phyloP scores from a whole-genome alignment of 2,888 invertebrate species.

The Phyllotreta striolata region DNA sequence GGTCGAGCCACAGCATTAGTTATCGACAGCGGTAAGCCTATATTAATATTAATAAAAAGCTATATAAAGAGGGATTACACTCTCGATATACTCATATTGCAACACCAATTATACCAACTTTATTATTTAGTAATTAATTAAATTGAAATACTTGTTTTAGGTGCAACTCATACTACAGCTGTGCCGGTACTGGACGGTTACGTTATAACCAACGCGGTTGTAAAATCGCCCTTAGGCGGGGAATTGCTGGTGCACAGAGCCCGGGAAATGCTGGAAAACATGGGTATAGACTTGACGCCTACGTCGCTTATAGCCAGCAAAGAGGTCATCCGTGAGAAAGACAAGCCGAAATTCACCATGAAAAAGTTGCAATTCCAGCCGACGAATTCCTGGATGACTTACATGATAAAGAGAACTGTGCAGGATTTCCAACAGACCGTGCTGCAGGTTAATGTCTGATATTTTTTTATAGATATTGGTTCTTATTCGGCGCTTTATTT shows the following conservation, averaged over 20 bases:
- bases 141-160: slow-evolving; percentile 56
- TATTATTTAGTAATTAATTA: slow-evolving; percentile 5
- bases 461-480: no score
- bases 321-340: slow-evolving; percentile 90
- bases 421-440: slow-evolving; percentile 76
- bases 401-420: slow-evolving; percentile 88
- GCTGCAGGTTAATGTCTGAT: slow-evolving; percentile 64
- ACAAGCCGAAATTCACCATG: slow-evolving; percentile 83
- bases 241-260: slow-evolving; percentile 89
- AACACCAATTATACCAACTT: neutral
- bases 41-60: no score
- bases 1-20: slow-evolving; percentile 79
- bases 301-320: slow-evolving; percentile 74
- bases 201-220: slow-evolving; percentile 93
- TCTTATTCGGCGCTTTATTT: no score
- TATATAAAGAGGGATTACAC: no score
- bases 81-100: no score
- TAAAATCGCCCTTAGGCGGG: slow-evolving; percentile 94
- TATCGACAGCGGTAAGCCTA: slow-evolving; percentile 43
- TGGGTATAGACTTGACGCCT: slow-evolving; percentile 68
- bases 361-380: slow-evolving; percentile 82
- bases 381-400: slow-evolving; percentile 92
- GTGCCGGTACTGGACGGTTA: slow-evolving; percentile 95
- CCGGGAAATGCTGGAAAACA: slow-evolving; percentile 63
- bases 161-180: slow-evolving; percentile 97